A percentile compares a stretch with the other conserved stretches of the same genome.
These are phyloP conservation scores for Sapajus apella DNA, from an alignment of 2,113 vertebrate genomes.

Conservation along the genomic window DNA sequence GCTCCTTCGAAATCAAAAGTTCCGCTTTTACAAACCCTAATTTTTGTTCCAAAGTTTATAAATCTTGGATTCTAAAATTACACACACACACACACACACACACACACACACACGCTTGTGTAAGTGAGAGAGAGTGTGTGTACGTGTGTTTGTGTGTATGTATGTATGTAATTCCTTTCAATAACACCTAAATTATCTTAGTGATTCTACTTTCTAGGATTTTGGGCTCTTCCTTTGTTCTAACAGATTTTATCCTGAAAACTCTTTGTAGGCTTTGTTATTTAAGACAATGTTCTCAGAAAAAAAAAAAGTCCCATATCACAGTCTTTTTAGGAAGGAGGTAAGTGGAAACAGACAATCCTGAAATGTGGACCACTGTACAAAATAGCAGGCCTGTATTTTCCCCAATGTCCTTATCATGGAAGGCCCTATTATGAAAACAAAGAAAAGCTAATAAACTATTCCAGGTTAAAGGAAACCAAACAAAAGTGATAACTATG, in stretches of 20 bases:
- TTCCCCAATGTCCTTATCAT: not conserved
- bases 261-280: not conserved
- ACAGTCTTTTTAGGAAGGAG: conserved; percentile 4
- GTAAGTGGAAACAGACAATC: not conserved
- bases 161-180: not conserved
- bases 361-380: not conserved
- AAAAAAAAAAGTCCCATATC: not conserved
- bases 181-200: not conserved
- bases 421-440: not conserved
- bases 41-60: not conserved
- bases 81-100: not conserved
- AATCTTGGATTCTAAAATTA: not conserved
- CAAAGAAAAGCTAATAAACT: not conserved
- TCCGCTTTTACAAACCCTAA: not conserved
- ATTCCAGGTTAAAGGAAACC: conserved; percentile 17
- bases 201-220: not conserved
- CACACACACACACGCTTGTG: too few species aligned
- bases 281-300: not conserved
- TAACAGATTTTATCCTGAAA: not conserved
- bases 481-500: not conserved
- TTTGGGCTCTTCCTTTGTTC: not conserved
- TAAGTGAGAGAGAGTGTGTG: too few species aligned
- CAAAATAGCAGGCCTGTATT: not conserved
- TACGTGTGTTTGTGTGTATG: not conserved
- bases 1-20: conserved; percentile 25